Evolutionary conservation across 2,888 invertebrate genomes (phyloP).

Genomic region (Tholera decimalis): DNA sequence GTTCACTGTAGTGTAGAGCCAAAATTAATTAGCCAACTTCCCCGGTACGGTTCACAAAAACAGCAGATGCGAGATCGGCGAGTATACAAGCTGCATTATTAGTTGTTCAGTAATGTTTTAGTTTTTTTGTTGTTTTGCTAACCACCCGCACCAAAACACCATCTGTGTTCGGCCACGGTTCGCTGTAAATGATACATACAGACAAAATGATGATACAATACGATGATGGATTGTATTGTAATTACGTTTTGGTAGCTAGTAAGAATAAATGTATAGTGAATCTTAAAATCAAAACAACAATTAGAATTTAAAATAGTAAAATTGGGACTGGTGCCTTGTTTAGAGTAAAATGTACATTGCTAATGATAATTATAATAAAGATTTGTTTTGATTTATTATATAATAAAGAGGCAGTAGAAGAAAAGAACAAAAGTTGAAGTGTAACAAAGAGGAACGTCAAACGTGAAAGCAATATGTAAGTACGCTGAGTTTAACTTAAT

Average conservation of each 20-base stretch:
- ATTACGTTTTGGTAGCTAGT: conserved; percentile 17
- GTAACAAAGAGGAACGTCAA: conserved; percentile 46
- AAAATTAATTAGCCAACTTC: conserved; percentile 85
- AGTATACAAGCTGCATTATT: conserved; percentile 86
- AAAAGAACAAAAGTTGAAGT: conserved; percentile 22
- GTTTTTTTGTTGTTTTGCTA: conserved; percentile 83
- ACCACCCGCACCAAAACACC: conserved; percentile 84
- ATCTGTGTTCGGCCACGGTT: conserved; percentile 84
- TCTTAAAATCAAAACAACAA: background rate
- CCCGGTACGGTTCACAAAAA: conserved; percentile 85
- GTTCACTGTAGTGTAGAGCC: conserved; percentile 80
- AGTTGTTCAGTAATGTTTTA: conserved; percentile 82
- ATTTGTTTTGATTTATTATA: background rate
- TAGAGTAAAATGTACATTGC: background rate
- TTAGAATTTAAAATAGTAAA: background rate
- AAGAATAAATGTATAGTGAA: background rate
- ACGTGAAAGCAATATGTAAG: conserved; percentile 72
- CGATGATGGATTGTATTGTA: conserved; percentile 33
- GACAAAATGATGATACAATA: conserved; percentile 45
- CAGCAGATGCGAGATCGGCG: conserved; percentile 83
- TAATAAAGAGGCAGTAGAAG: background rate
- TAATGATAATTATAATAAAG: background rate
- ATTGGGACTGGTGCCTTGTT: background rate
- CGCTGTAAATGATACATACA: conserved; percentile 74
- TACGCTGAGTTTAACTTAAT: conserved; percentile 83